Percentiles rank a stretch among this genome's conserved stretches.
These are phyloP conservation scores for Apodemia zela DNA, from an alignment of 2,888 invertebrate species.

Conservation along the genomic window DNA sequence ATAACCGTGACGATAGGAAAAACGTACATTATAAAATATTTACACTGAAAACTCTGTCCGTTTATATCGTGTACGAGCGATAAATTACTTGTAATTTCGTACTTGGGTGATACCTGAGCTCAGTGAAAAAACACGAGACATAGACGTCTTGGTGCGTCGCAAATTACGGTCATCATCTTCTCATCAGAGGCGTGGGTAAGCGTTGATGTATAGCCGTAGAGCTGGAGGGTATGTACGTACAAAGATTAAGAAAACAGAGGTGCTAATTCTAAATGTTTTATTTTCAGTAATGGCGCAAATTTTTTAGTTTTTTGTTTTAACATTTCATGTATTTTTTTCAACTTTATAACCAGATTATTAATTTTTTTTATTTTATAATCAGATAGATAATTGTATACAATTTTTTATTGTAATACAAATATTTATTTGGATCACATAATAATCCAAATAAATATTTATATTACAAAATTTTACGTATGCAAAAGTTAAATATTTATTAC, in stretches of 20 bases:
- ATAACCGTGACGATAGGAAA: not conserved
- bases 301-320: not conserved
- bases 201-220: conserved; percentile 71
- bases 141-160: conserved; percentile 80
- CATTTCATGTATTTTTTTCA: not conserved
- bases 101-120: conserved; percentile 77
- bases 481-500: too few species aligned
- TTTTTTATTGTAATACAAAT: too few species aligned
- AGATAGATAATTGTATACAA: too few species aligned
- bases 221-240: conserved; percentile 48
- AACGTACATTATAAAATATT: conserved; percentile 41
- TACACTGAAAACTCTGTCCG: conserved; percentile 41
- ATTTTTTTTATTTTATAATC: too few species aligned
- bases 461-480: too few species aligned
- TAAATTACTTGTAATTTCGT: conserved; percentile 79
- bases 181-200: conserved; percentile 75
- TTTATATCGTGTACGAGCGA: conserved; percentile 63
- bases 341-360: too few species aligned
- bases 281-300: not conserved
- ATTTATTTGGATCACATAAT: too few species aligned
- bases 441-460: too few species aligned
- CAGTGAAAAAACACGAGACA: conserved; percentile 78
- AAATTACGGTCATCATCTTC: conserved; percentile 80
- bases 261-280: conserved; percentile 11
- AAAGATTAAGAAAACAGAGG: conserved; percentile 33